Evolutionary conservation across 64 coral and sea anemone genomes (phyloP), one percentile per base, ranked within the genome.

Genomic region (Dendrophyllia cribrosa): DNA sequence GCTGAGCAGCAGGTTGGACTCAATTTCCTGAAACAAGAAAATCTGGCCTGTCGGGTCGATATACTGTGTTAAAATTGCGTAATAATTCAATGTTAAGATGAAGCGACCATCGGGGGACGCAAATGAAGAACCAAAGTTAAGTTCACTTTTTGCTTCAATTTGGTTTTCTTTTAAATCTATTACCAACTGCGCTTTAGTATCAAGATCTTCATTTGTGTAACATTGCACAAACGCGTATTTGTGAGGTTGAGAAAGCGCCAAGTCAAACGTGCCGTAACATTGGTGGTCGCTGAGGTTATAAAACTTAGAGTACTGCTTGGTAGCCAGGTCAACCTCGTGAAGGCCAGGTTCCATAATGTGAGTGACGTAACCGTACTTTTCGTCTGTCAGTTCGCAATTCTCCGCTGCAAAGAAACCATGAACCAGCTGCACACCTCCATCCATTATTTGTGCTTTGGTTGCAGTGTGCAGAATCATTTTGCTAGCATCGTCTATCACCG

Each of bases 101-200:
- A 82, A 94, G 8, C 79, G 79, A 19, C 92, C 92, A 65, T 94
- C 92, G 43, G 92, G 92, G 56, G 92, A 94, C n/a, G 61, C 59
- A 77, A 89, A 79, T 25, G 92, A 87, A 16, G 65, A 50, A 4
- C 92, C 92, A 64, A 83, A 87, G 58, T 83, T 82, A 44, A 66
- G 20, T 24, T 87, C 68, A n/a, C 51, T 82, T 55, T 83, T 46
- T 13, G 75, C 78, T 45, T 75, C 43, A 7, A 94, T 45, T 65
- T 88, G 62, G 22, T 59, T n/a, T 56, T 79, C 80, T 51, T 83
- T 75, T 51, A 94, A 56, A 79, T 94, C 77, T 24, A 94, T 86
- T 7, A 89, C 70, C 3, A 82, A n/a, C 62, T 94, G 86, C 19
- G 76, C 76, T 66, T 86, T 85, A 3, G 64, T 58, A 21, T 70